These are phyloP conservation scores for Diabrotica virgifera DNA, from an alignment of 1,140 invertebrate species.

Conservation along the genomic window DNA sequence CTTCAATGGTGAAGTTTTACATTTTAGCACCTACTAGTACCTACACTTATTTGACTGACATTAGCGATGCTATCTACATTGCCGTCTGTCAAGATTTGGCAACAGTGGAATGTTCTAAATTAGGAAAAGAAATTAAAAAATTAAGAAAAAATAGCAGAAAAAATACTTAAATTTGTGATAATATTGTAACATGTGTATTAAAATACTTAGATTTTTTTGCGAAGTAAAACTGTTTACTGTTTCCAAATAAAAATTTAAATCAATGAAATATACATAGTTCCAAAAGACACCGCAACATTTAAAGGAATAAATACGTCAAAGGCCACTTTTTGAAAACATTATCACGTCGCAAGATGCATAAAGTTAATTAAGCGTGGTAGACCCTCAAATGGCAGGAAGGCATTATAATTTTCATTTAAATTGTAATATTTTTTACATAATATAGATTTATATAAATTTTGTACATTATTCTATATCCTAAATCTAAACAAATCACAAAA, in stretches of 20 bases:
- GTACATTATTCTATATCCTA: constrained; percentile 47
- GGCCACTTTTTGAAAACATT: constrained; percentile 45
- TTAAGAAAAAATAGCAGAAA: too few relatives aligned
- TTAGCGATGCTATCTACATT: too few relatives aligned
- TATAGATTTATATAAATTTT: constrained; percentile 50
- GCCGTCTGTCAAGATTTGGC: too few relatives aligned
- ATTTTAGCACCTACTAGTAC: too few relatives aligned
- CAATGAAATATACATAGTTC: constrained; percentile 27
- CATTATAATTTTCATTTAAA: constrained; percentile 47
- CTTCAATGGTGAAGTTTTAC: too few relatives aligned
- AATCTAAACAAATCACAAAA: constrained; percentile 50
- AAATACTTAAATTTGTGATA: too few relatives aligned
- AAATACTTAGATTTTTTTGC: too few relatives aligned
- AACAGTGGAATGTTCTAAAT: too few relatives aligned
- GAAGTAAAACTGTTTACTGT: too few relatives aligned
- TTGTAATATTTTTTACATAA: constrained; percentile 45
- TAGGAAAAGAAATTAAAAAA: too few relatives aligned
- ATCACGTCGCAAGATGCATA: constrained; percentile 38
- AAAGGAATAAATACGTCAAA: constrained; percentile 36
- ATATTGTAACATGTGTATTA: too few relatives aligned
- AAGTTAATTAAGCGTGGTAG: constrained; percentile 43
- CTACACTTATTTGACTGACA: too few relatives aligned
- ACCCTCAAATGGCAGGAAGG: constrained; percentile 49
- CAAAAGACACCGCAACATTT: constrained; percentile 27
- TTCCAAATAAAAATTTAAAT: constrained; percentile 1